phyloP scores from a whole-genome alignment of 2,888 invertebrate species.

The Microctonus aethiopoides region DNA sequence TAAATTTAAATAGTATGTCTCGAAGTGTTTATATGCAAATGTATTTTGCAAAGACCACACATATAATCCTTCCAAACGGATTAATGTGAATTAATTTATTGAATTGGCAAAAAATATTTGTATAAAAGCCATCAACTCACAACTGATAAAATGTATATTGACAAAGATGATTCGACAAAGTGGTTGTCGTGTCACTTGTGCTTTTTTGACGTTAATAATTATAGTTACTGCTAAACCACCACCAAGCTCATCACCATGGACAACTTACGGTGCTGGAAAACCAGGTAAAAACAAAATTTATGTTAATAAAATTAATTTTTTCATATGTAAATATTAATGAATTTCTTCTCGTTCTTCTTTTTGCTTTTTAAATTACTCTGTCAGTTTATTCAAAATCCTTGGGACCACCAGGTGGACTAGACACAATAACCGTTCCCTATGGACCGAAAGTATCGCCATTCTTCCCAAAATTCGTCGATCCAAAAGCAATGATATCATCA shows the following conservation, averaged over 20 bases:
- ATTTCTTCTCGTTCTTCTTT: neutral
- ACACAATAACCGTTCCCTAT: slow-evolving; percentile 55
- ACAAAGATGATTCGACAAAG: slow-evolving; percentile 49
- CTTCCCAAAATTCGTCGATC: slow-evolving; percentile 60
- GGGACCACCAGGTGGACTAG: slow-evolving; percentile 45
- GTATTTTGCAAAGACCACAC: slow-evolving; percentile 4
- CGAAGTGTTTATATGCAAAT: slow-evolving; percentile 22
- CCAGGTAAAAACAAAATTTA: slow-evolving; percentile 16
- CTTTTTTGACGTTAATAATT: slow-evolving; percentile 43
- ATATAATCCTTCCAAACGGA: neutral
- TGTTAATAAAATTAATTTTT: neutral
- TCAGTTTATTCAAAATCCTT: slow-evolving; percentile 51
- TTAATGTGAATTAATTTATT: neutral
- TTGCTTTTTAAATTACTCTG: slow-evolving; percentile 8
- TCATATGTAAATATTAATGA: neutral
- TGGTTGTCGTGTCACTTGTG: slow-evolving; percentile 43
- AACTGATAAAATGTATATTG: slow-evolving; percentile 29
- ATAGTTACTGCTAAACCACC: slow-evolving; percentile 46
- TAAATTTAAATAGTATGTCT: slow-evolving; percentile 39
- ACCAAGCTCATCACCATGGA: slow-evolving; percentile 52
- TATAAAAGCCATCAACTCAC: slow-evolving; percentile 24
- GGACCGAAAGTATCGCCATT: slow-evolving; percentile 52
- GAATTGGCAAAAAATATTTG: neutral
- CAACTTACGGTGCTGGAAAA: slow-evolving; percentile 14
- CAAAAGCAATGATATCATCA: slow-evolving; percentile 55